Percentiles rank a stretch among this genome's conserved stretches.
Evolutionary conservation across 2,797 vertebrate genomes (phyloP).

Genomic region (Thaleichthys pacificus): DNA sequence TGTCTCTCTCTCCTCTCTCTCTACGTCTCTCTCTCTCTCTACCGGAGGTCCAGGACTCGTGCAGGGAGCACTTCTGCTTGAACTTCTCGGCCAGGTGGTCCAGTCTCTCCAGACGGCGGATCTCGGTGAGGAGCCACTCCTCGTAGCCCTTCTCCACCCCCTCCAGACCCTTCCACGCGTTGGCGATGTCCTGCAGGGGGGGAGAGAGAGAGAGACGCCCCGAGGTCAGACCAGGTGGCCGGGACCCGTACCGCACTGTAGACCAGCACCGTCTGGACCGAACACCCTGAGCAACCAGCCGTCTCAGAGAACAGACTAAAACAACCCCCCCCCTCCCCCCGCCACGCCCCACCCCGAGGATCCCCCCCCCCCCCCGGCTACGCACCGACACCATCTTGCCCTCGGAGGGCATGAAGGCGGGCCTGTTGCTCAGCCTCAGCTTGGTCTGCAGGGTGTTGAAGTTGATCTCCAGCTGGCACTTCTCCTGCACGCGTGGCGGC

Average conservation of each 20-base stretch:
- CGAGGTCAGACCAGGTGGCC: no score
- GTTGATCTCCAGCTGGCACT: conserved; percentile 84
- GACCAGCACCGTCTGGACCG: no score
- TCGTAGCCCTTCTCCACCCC: conserved; percentile 90
- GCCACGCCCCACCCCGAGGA: neutral
- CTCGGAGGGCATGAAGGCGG: conserved; percentile 92
- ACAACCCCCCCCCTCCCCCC: no score
- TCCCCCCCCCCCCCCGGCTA: neutral
- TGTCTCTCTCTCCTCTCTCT: neutral
- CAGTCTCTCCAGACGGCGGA: conserved; percentile 86
- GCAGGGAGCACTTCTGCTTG: conserved; percentile 86
- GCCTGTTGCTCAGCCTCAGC: conserved; percentile 87
- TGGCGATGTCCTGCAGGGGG: conserved; percentile 82
- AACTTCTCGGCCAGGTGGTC: conserved; percentile 92
- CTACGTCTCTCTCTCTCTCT: neutral
- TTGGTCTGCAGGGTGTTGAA: conserved; percentile 85
- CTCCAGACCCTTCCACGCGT: conserved; percentile 89
- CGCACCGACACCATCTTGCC: conserved; percentile 93
- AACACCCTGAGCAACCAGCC: no score
- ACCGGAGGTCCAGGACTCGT: conserved; percentile 88
- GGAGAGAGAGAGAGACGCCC: neutral
- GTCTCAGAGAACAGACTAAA: no score
- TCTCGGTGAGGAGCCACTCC: conserved; percentile 90
- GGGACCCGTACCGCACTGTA: no score
- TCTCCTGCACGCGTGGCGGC: conserved; percentile 85